A percentile compares a stretch with the other conserved stretches of the same genome.
phyloP scores from a whole-genome alignment of 2,797 vertebrate species.

The Cirrhinus mrigala region DNA sequence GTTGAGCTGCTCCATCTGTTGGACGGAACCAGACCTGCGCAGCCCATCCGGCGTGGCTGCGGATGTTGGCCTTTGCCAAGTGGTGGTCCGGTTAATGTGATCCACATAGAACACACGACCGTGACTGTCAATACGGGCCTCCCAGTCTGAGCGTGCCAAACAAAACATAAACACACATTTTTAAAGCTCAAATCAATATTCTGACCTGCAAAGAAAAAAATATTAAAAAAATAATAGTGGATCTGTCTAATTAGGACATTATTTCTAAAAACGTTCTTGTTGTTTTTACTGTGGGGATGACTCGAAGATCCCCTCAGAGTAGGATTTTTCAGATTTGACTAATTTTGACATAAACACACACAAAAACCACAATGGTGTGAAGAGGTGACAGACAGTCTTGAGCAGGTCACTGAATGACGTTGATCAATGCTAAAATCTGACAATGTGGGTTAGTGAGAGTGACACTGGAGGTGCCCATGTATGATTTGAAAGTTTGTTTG shows the following conservation, averaged over 20 bases:
- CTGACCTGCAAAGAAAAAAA: neutral
- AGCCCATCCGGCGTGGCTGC: slow-evolving; percentile 86
- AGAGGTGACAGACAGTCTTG: neutral
- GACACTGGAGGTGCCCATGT: neutral
- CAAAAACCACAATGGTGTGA: neutral
- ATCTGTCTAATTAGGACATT: neutral
- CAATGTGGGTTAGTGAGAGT: slow-evolving; percentile 1
- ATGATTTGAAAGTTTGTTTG: neutral
- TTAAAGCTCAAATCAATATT: neutral
- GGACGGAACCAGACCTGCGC: slow-evolving; percentile 85
- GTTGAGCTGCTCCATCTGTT: slow-evolving; percentile 93
- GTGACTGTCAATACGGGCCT: slow-evolving; percentile 91
- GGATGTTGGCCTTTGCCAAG: slow-evolving; percentile 87
- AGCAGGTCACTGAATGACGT: neutral
- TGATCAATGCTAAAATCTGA: slow-evolving; percentile 22
- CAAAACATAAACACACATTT: slow-evolving; percentile 37
- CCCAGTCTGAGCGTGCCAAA: slow-evolving; percentile 81
- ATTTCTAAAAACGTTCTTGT: neutral
- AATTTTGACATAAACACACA: neutral
- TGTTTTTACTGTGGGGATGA: neutral
- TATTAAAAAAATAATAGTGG: neutral
- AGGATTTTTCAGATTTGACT: slow-evolving; percentile 13
- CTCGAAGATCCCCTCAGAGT: neutral
- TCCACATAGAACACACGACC: slow-evolving; percentile 90
- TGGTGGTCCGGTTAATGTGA: slow-evolving; percentile 88